A percentile compares a stretch with the other conserved stretches of the same genome.
phyloP scores from a whole-genome alignment of 2,113 vertebrate species.

The Rousettus leschenaultii region DNA sequence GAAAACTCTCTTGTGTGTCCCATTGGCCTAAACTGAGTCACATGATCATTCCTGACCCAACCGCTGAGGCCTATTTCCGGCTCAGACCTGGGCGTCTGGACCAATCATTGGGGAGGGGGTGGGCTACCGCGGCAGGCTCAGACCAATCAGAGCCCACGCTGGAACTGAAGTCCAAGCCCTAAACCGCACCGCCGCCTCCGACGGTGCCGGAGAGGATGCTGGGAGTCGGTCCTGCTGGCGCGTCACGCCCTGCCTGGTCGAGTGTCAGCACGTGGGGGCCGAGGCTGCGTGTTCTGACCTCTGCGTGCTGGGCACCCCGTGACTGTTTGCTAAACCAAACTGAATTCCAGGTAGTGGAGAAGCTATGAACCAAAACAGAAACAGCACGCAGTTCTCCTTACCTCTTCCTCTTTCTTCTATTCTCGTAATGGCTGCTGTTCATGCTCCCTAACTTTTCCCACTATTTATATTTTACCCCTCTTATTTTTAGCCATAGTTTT shows the following conservation, averaged over 20 bases:
- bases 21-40: background rate
- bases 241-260: background rate
- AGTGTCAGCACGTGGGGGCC: background rate
- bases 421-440: background rate
- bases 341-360: background rate
- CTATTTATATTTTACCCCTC: conserved; percentile 59
- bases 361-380: conserved; percentile 25
- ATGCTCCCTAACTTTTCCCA: conserved; percentile 42
- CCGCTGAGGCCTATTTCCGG: background rate
- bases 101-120: background rate
- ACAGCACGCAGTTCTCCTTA: background rate
- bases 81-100: background rate
- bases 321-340: background rate
- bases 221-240: background rate
- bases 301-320: background rate
- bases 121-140: background rate
- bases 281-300: background rate
- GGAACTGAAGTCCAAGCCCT: background rate
- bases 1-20: background rate
- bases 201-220: background rate
- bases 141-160: background rate
- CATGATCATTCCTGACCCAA: background rate
- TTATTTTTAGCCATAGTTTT: conserved; percentile 70
- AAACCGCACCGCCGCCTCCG: no score
- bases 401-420: background rate